Evolutionary conservation across 2,888 invertebrate species (phyloP), one percentile per base, ranked within the genome.

Genomic region (Tinea pellionella): DNA sequence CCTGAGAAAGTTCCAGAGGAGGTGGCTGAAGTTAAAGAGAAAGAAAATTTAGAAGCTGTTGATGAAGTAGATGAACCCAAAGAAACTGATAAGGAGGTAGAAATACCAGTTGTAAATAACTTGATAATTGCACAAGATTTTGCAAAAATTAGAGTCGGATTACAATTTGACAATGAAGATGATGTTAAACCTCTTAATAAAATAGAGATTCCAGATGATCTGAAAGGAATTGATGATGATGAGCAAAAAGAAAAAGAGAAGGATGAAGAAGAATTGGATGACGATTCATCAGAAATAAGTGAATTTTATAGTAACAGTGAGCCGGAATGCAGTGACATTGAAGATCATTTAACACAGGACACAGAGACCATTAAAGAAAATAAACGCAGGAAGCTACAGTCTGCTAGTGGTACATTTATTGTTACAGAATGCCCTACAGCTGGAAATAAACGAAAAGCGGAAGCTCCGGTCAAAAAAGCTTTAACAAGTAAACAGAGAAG

Each of bases 401-500:
- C 88, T 61, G 89, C 88, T 32, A 89, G 89, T 72, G 88, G 90
- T 0, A 78, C 81, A 65, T 89, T 88, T 66, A 80, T 81, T 62
- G 19, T 47, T 51, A 85, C 91, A 77, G 88, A 89, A 19, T 71
- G 89, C n/a, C 68, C 81, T 64, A 74, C 75, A 61, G 80, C 73
- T 63, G 73, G 75, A 42, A 80, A 77, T 69, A 80, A 78, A 69
- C 72, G 71, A 12, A 84, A 80, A 64, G 65, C 62, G 57, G 65
- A 61, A 37, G 65, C 67, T 16, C 69, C 67, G 51, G 71, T 71
- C 41, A 69, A 65, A 3, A 89, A 89, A 67, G 91, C 90, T 67
- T 69, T 94, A 59, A 95, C 93, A 1, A 93, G 94, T 53, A 95
- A 93, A 78, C 90, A 95, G 70, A 89, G 91, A 65, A 89, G 96